Conservation (phyloP, 2,113 vertebrate species). For the Syngnathus typhle region DNA sequence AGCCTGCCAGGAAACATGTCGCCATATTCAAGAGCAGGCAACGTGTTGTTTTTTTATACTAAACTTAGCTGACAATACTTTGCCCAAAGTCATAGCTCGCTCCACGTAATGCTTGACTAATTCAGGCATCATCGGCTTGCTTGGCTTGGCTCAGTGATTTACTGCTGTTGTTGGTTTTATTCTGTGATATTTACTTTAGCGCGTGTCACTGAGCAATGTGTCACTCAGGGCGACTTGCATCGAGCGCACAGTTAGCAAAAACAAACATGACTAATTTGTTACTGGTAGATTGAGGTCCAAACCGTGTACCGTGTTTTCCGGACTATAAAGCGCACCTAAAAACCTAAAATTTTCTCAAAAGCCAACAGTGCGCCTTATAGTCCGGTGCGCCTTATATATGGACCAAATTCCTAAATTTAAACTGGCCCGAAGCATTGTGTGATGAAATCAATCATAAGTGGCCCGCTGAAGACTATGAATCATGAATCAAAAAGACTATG, state of each 20-base stretch:
- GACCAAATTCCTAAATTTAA: too few relatives aligned
- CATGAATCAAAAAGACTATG: too few relatives aligned
- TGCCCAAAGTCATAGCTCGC: conserved; percentile 19
- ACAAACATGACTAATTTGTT: neutral
- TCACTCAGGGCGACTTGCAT: conserved; percentile 24
- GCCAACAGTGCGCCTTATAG: too few relatives aligned
- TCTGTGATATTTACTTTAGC: neutral
- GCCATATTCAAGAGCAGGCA: conserved; percentile 30
- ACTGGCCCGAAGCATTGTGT: too few relatives aligned
- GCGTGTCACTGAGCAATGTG: conserved; percentile 16
- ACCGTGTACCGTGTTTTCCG: too few relatives aligned
- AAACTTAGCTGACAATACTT: too few relatives aligned
- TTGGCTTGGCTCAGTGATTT: conserved; percentile 29
- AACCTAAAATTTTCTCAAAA: too few relatives aligned
- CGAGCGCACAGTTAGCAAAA: neutral
- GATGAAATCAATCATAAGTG: too few relatives aligned
- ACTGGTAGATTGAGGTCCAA: neutral
- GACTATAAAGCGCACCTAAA: too few relatives aligned
- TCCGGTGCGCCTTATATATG: too few relatives aligned
- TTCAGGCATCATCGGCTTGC: conserved; percentile 26
- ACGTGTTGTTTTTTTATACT: neutral
- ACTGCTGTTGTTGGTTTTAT: conserved; percentile 2
- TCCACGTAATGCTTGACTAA: conserved; percentile 19
- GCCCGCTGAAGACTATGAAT: too few relatives aligned
- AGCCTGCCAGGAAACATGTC: conserved; percentile 27